phyloP scores from a whole-genome alignment of 2,797 vertebrate species.

The Pampus argenteus region DNA sequence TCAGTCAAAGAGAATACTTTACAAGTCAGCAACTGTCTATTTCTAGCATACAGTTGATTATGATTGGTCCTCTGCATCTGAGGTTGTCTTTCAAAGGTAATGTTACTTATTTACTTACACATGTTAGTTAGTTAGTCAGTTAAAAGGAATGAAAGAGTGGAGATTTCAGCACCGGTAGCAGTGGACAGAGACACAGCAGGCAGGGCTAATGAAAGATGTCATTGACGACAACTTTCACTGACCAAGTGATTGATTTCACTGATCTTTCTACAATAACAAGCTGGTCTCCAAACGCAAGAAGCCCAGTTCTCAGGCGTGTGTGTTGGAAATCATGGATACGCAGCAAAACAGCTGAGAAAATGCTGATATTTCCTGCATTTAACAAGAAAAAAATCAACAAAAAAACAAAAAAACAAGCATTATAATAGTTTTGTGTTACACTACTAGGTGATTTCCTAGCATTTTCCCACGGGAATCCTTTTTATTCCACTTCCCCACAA shows the following conservation, averaged over 20 bases:
- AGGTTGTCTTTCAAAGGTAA: not conserved
- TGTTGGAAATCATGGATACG: not conserved
- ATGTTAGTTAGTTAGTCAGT: not conserved
- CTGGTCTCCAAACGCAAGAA: not conserved
- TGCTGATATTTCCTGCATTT: not conserved
- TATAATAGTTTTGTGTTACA: too few relatives aligned
- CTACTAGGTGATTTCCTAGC: too few relatives aligned
- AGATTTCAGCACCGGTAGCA: slow-evolving; percentile 48
- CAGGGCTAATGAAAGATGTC: not conserved
- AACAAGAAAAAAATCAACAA: too few relatives aligned
- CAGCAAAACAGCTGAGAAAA: slow-evolving; percentile 15
- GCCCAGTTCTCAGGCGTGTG: slow-evolving; percentile 1
- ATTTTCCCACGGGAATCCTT: not conserved
- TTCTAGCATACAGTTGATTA: not conserved
- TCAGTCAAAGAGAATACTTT: not conserved
- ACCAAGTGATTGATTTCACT: slow-evolving; percentile 20
- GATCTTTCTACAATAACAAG: slow-evolving; percentile 1
- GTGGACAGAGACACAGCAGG: slow-evolving; percentile 40
- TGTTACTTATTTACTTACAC: not conserved
- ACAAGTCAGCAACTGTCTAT: not conserved
- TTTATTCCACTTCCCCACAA: not conserved
- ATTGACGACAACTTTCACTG: not conserved
- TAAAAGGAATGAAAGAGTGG: not conserved
- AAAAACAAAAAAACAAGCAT: too few relatives aligned
- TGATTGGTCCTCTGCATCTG: not conserved